Base-by-base conservation (phyloP, 2,888 invertebrate genomes). In the Parnassius smintheus region DNA sequence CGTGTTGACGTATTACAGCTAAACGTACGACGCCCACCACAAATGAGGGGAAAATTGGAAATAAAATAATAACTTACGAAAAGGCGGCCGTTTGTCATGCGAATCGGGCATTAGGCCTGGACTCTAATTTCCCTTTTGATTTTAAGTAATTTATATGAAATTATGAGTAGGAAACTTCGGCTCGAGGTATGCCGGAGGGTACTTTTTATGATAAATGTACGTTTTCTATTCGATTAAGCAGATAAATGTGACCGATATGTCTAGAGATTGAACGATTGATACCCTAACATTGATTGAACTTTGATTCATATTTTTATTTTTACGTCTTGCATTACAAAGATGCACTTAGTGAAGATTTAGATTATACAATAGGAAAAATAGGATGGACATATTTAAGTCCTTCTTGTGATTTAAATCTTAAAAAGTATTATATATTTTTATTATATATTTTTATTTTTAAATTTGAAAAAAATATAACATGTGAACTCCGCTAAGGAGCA, bases 81-180 rank as follows among this genome's bases (percentile, higher is more conserved):
- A 83, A 81, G 75, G 78, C 77, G 75, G 71, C 74, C 72, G 79
- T 74, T 70, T 72, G 81, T 82, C 91, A 91, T 91, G 91, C 91
- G 81, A 91, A 90, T 85, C 82, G 77, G 73, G 80, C 90, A 91
- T 91, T 91, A 91, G 85, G 72, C 74, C 74, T 67, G 65, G 59
- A 62, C 69, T 72, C 77, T 85, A 86, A 88, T 88, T 86, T 84
- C 83, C 87, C 83, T 88, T 89, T 89, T 88, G 89, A 88, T 91
- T 91, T 91, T 86, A 88, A 88, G 88, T 88, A 88, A 90, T 89
- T 88, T 90, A 86, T 85, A 85, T 82, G 82, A 83, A 85, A 83
- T 86, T 86, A 86, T 78, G 82, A 76, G 72, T 78, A 80, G 83
- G 80, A 81, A 82, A 81, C 70, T 80, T 80, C 75, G 66, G 66